Conservation (phyloP, 2,797 vertebrate species). For the Pangasius macronema region DNA sequence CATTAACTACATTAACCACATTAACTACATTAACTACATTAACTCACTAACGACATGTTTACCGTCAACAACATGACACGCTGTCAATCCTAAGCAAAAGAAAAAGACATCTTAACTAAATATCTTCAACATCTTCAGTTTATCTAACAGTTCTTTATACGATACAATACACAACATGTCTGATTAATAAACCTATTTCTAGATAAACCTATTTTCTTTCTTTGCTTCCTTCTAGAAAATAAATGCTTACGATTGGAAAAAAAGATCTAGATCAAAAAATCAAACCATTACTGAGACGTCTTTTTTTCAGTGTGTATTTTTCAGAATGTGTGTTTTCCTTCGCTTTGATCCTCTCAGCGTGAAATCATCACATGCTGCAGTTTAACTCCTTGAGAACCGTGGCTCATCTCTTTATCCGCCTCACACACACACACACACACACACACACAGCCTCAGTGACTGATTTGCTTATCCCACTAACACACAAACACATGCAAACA, state of each 20-base stretch:
- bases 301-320: too few species aligned
- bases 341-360: not conserved
- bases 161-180: too few species aligned
- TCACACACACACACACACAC: slow-evolving; percentile 21
- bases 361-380: not conserved
- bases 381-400: slow-evolving; percentile 33
- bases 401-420: slow-evolving; percentile 34
- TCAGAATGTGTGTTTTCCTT: not conserved
- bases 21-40: too few species aligned
- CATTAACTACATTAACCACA: too few species aligned
- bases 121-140: too few species aligned
- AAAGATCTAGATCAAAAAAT: not conserved
- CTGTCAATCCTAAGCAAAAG: not conserved
- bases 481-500: slow-evolving; percentile 34
- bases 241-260: too few species aligned
- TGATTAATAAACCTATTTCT: too few species aligned
- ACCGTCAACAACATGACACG: not conserved
- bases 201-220: too few species aligned
- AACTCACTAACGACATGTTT: too few species aligned
- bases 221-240: too few species aligned
- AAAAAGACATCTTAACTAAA: not conserved
- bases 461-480: slow-evolving; percentile 28
- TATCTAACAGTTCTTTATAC: not conserved
- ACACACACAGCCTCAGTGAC: not conserved
- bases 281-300: not conserved